Evolutionary conservation across 1,140 invertebrate species (phyloP), one percentile per base, ranked within the genome.

Genomic region (Nylanderia fulva): DNA sequence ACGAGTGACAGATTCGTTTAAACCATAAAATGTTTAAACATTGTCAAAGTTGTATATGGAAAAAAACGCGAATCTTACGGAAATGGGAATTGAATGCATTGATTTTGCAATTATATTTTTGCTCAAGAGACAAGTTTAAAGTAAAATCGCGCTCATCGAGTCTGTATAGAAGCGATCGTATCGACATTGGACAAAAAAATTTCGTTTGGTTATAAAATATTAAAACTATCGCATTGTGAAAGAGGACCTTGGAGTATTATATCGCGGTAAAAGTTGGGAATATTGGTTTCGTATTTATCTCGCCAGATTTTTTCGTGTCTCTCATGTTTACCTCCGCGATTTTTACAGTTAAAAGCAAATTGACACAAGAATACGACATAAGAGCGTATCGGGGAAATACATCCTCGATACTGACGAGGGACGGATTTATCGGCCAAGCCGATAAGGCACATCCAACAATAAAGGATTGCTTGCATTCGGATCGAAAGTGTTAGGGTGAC

Each of bases 391-490:
- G 71, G 27, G 21, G 71, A 36, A 84, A 36, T 45, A 77, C 63
- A 33, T 76, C 48, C 80, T 29, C 21, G 33, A 18, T 27, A 63
- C 29, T 45, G 72, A 71, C 68, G 82, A 84, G 48, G 68, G 45
- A 63, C 24, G 52, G 84, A 86, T 71, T 85, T 85, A 85, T 74
- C 64, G 63, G 45, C 15, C 48, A 66, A 33, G 76, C 76, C 85
- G 71, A 88, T 86, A 88, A 88, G 45, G 76, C 39, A 24, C 36
- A 58, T 83, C 48, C 61, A 45, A 39, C 58, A 48, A 48, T 45
- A 77, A 84, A 77, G 63, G 66, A 42, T 88, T 82, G 75, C 56
- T 56, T 58, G 36, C 71, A 61, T n/a, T 71, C 76, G 85, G 61
- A 86, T 86, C 60, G 66, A 58, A 61, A 45, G 64, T 33, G 79